A percentile compares a stretch with the other conserved stretches of the same genome.
Evolutionary conservation across 1,140 invertebrate species (phyloP).

Genomic region (Meloidogyne hapla): DNA sequence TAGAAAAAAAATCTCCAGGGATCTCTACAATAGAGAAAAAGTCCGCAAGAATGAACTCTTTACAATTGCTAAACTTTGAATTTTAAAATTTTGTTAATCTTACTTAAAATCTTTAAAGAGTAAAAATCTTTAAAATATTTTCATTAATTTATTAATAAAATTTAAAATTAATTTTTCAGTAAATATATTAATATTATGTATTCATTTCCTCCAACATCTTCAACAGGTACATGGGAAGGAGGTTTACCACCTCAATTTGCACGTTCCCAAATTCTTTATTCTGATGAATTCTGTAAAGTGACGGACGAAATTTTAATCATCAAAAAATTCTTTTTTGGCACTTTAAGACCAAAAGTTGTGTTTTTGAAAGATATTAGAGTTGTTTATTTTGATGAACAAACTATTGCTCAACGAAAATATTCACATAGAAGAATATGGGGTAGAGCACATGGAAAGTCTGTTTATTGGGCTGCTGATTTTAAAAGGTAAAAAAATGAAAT

Average conservation of each 20-base stretch:
- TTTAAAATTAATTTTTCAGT: neutral
- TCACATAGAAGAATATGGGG: slow-evolving; percentile 36
- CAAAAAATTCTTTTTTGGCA: slow-evolving; percentile 51
- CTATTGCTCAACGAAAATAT: slow-evolving; percentile 34
- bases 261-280: slow-evolving; percentile 32
- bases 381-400: slow-evolving; percentile 43
- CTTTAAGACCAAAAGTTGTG: slow-evolving; percentile 42
- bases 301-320: slow-evolving; percentile 66
- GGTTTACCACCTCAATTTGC: slow-evolving; percentile 13
- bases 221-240: neutral
- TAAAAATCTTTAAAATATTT: no score
- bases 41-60: no score
- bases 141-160: no score
- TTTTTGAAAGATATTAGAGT: slow-evolving; percentile 43
- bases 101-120: no score
- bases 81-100: no score
- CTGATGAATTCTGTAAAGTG: slow-evolving; percentile 41
- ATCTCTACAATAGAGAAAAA: no score
- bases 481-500: slow-evolving; percentile 15
- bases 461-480: slow-evolving; percentile 46
- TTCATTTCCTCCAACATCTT: slow-evolving; percentile 7
- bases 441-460: slow-evolving; percentile 5
- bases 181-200: neutral
- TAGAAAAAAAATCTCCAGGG: no score
- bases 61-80: no score